Conservation (phyloP, 2,888 invertebrate genomes). For the Venusia cambrica region DNA sequence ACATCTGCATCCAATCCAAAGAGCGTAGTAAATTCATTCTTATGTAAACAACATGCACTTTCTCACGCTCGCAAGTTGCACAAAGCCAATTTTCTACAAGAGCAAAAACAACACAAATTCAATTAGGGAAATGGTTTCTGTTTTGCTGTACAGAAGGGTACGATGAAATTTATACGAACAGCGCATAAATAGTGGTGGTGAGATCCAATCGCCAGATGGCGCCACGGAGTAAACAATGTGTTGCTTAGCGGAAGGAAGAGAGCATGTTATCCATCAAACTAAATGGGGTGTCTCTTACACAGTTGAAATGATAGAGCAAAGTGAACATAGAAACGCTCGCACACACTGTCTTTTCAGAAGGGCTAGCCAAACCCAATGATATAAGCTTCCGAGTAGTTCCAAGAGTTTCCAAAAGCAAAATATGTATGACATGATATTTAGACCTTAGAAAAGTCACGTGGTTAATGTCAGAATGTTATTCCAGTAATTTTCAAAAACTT, state of each 20-base stretch:
- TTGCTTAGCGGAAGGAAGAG: conserved; percentile 24
- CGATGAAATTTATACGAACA: conserved; percentile 54
- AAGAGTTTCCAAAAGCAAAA: too few relatives aligned
- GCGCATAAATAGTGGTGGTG: conserved; percentile 54
- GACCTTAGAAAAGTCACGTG: too few relatives aligned
- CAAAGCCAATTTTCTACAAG: conserved; percentile 71
- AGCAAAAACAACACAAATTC: conserved; percentile 74
- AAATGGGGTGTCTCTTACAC: conserved; percentile 9
- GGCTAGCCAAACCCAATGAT: too few relatives aligned
- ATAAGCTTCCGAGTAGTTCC: too few relatives aligned
- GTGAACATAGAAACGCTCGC: too few relatives aligned
- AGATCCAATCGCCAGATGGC: conserved; percentile 61
- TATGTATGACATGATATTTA: too few relatives aligned
- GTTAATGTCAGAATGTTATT: too few relatives aligned
- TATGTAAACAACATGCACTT: conserved; percentile 56
- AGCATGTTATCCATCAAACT: conserved; percentile 7
- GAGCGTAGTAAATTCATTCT: conserved; percentile 44
- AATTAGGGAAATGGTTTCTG: conserved; percentile 72
- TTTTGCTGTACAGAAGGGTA: conserved; percentile 53
- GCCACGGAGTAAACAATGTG: conserved; percentile 39
- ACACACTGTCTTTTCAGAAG: neutral
- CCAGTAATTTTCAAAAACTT: too few relatives aligned
- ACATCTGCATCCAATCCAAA: conserved; percentile 45
- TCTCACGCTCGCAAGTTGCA: conserved; percentile 76
- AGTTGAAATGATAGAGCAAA: too few relatives aligned